A percentile compares a stretch with the other conserved stretches of the same genome.
Evolutionary conservation across 2,113 vertebrate species (phyloP).

Genomic region (Macroglossus sobrinus): DNA sequence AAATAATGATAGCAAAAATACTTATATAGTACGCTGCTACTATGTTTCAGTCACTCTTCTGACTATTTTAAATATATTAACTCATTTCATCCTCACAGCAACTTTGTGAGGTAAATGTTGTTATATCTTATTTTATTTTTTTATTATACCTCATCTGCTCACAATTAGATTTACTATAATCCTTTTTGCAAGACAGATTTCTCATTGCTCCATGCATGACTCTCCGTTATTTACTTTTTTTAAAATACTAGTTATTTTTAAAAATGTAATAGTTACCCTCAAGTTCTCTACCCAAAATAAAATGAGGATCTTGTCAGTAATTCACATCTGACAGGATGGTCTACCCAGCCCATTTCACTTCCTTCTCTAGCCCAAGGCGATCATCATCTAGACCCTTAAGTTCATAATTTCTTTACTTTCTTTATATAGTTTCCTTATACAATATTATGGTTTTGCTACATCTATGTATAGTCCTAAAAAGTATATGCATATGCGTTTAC

Average conservation of each 20-base stretch:
- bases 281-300: background rate
- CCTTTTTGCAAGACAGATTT: background rate
- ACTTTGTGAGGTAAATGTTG: background rate
- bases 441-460: background rate
- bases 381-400: background rate
- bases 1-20: background rate
- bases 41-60: background rate
- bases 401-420: background rate
- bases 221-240: background rate
- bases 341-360: background rate
- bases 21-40: background rate
- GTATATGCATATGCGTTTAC: background rate
- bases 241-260: conserved; percentile 26
- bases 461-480: background rate
- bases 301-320: background rate
- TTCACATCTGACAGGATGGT: background rate
- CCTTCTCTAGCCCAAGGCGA: background rate
- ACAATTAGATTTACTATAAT: background rate
- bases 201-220: background rate
- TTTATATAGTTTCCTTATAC: background rate
- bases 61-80: background rate
- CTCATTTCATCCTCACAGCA: background rate
- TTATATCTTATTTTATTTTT: background rate
- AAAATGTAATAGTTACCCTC: background rate
- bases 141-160: background rate